Conservation (phyloP, 2,888 invertebrate species). For the Sesamia inferens region DNA sequence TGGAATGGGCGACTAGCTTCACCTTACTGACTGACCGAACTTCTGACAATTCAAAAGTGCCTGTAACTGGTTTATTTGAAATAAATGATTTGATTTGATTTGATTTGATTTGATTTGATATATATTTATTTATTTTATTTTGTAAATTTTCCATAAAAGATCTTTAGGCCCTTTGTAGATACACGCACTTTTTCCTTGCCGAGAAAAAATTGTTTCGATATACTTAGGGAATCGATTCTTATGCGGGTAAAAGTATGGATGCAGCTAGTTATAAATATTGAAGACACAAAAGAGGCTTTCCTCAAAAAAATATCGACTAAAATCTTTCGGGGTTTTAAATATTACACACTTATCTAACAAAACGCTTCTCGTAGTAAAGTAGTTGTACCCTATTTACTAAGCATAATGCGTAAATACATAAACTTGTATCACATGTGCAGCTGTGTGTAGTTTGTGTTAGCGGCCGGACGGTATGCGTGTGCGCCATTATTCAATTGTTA, state of each 20-base stretch:
- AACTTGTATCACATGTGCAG: slow-evolving; percentile 56
- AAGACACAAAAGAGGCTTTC: not conserved
- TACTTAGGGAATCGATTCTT: not conserved
- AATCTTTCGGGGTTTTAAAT: slow-evolving; percentile 28
- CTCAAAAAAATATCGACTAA: not conserved
- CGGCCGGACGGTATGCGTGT: slow-evolving; percentile 63
- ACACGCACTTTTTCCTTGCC: not conserved
- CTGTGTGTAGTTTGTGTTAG: slow-evolving; percentile 61
- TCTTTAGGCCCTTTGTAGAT: not conserved
- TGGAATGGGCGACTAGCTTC: too few relatives aligned
- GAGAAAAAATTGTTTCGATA: not conserved
- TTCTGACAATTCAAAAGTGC: too few relatives aligned
- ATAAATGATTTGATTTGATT: too few relatives aligned
- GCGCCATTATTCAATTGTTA: slow-evolving; percentile 86
- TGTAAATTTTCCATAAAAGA: too few relatives aligned
- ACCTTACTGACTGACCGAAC: too few relatives aligned
- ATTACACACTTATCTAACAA: slow-evolving; percentile 13
- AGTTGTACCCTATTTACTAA: slow-evolving; percentile 40
- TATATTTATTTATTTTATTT: too few relatives aligned
- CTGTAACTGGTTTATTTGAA: too few relatives aligned
- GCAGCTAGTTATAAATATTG: not conserved
- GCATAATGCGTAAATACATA: slow-evolving; percentile 62
- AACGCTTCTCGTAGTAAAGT: slow-evolving; percentile 44
- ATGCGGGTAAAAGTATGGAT: not conserved
- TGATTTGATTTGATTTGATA: too few relatives aligned